phyloP scores from a whole-genome alignment of 2,797 vertebrate genomes.

The Leptodactylus fallax region DNA sequence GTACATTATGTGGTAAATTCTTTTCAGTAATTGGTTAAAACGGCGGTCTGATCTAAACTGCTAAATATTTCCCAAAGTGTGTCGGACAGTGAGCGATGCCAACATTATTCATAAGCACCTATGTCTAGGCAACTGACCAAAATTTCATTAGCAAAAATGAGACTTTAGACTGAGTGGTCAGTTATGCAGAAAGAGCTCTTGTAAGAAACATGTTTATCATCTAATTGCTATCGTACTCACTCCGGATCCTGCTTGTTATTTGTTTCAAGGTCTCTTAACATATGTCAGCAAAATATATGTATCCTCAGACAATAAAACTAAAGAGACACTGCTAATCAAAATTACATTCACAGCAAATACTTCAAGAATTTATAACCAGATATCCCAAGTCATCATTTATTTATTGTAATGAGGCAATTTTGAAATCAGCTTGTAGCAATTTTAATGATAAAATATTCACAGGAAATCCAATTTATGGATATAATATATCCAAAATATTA shows the following conservation, averaged over 20 bases:
- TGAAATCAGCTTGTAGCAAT: neutral
- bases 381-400: neutral
- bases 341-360: neutral
- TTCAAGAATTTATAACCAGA: neutral
- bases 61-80: neutral
- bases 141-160: neutral
- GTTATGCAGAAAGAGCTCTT: neutral
- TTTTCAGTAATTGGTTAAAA: neutral
- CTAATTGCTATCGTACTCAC: neutral
- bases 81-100: neutral
- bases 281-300: conserved; percentile 32
- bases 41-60: neutral
- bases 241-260: neutral
- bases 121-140: neutral
- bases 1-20: neutral
- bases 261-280: conserved; percentile 9
- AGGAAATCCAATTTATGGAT: neutral
- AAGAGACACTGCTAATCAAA: conserved; percentile 4
- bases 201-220: neutral
- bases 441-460: neutral
- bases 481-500: neutral
- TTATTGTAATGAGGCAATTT: neutral
- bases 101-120: conserved; percentile 10
- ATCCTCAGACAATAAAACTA: neutral
- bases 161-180: neutral